phyloP scores from a whole-genome alignment of 2,888 invertebrate genomes.

The Tholera decimalis region DNA sequence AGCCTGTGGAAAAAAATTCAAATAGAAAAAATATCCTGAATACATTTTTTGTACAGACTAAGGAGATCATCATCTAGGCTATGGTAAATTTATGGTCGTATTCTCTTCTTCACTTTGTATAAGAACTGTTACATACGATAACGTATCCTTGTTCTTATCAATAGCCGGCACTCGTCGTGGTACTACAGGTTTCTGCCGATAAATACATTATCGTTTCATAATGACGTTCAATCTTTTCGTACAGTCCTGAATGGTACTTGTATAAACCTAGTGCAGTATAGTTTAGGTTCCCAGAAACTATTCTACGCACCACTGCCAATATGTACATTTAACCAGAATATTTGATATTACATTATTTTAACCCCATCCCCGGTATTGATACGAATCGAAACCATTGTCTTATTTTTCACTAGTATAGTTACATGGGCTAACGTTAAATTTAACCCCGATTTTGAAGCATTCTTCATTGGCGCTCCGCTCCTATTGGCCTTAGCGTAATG shows the following conservation, averaged over 20 bases:
- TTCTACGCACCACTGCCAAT: not conserved
- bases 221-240: not conserved
- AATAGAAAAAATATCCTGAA: no score
- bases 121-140: conserved; percentile 52
- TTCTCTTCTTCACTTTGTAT: no score
- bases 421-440: no score
- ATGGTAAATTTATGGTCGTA: no score
- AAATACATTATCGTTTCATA: not conserved
- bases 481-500: no score
- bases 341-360: not conserved
- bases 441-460: no score
- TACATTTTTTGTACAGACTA: no score
- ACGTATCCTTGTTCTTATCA: conserved; percentile 49
- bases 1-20: no score
- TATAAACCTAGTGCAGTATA: not conserved
- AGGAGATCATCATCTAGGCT: no score
- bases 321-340: not conserved
- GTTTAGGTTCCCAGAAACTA: not conserved
- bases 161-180: conserved; percentile 1
- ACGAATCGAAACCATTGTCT: not conserved
- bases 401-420: no score
- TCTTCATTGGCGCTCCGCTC: no score
- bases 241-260: not conserved
- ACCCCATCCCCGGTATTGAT: not conserved
- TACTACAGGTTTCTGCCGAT: not conserved